Conservation (phyloP, 2,113 vertebrate species). For the Triplophysa siluroides region DNA sequence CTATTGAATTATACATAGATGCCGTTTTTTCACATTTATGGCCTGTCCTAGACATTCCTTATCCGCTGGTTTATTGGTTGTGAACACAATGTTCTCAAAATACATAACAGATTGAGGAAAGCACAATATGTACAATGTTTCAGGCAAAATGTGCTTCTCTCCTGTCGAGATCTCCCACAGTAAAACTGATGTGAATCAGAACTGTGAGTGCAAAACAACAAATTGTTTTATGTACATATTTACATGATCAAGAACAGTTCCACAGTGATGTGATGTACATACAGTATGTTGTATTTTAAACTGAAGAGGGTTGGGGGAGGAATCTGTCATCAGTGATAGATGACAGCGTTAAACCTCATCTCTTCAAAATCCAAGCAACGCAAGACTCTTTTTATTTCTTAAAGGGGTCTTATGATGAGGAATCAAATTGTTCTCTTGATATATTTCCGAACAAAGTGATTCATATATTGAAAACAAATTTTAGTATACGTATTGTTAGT, state of each 20-base stretch:
- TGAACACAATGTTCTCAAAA: background rate
- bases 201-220: background rate
- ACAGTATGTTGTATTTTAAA: background rate
- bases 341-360: background rate
- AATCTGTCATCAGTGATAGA: conserved; percentile 4
- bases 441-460: too few relatives aligned
- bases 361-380: background rate
- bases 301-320: background rate
- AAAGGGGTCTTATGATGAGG: too few relatives aligned
- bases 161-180: too few relatives aligned
- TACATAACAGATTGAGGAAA: background rate
- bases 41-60: background rate
- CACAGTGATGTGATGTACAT: background rate
- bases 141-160: too few relatives aligned
- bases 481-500: too few relatives aligned
- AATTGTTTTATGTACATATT: background rate
- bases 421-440: too few relatives aligned
- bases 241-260: background rate
- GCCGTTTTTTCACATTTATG: conserved; percentile 15
- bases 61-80: background rate
- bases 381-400: background rate
- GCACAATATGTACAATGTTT: background rate
- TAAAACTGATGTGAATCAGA: background rate
- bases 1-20: conserved; percentile 22
- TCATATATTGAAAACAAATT: too few relatives aligned